Percentiles rank a stretch among this genome's conserved stretches.
These are phyloP conservation scores for Urosaurus nigricauda DNA, from an alignment of 2,797 vertebrate genomes.

Conservation along the genomic window DNA sequence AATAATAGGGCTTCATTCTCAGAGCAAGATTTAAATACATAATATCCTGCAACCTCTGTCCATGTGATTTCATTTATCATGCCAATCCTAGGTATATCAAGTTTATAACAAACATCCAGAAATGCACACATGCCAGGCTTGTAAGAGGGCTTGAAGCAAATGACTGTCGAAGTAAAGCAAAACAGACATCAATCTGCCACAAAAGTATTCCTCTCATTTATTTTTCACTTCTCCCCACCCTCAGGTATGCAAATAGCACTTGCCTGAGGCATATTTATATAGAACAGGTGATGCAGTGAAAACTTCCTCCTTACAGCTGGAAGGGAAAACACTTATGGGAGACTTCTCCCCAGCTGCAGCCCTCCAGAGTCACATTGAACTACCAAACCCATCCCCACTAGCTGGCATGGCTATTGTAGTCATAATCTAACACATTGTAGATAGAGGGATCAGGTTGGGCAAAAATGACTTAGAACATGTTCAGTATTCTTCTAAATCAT, in stretches of 20 bases:
- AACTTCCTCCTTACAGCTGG: background rate
- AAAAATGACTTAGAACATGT: background rate
- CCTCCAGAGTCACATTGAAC: background rate
- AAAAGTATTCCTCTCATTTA: background rate
- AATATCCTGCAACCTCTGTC: background rate
- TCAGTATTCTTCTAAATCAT: background rate
- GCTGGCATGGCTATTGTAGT: background rate
- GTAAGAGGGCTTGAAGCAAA: background rate
- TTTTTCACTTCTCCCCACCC: background rate
- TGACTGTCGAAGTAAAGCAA: slow-evolving; percentile 2
- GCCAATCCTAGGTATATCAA: background rate
- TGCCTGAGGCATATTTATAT: background rate
- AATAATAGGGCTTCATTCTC: background rate
- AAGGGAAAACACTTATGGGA: too few relatives aligned
- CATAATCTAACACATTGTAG: too few relatives aligned
- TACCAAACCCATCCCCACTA: background rate
- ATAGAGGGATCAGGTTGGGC: background rate
- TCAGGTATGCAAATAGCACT: background rate
- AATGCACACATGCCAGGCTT: background rate
- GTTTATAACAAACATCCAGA: background rate
- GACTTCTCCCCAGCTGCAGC: background rate
- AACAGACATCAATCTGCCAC: slow-evolving; percentile 24
- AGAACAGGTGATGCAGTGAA: background rate
- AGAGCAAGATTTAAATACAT: background rate
- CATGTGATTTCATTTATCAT: background rate